Evolutionary conservation across 2,113 vertebrate genomes (phyloP), one percentile per base, ranked within the genome.

Genomic region (Chaetodon auriga): DNA sequence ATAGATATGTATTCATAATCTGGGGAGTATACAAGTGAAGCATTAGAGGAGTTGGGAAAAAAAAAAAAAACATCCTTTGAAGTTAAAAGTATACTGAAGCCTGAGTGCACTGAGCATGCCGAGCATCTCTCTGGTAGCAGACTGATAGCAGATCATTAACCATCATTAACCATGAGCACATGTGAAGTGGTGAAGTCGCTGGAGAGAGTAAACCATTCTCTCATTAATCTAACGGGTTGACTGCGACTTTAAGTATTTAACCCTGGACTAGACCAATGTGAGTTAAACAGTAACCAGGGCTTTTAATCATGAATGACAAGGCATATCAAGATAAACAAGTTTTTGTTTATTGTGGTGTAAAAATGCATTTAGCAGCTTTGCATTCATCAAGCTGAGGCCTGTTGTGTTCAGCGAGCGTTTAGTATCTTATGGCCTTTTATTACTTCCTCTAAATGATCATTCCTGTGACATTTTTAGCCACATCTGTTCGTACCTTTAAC

Each of bases 161-260:
- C 55, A 82, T 73, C 62, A 69, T 81, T 73, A 89, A 80, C 61
- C 55, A 57, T 46, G 70, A 71, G 43, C 19, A 74, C 46, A 83
- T 45, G n/a, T 36, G 3, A 15, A 19, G 6, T 7, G 8, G 6
- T 7, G 8, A 68, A n/a, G 9, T 14, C 25, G 36, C 19, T 3
- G 13, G 5, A 48, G 61, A 7, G 61, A 62, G 64, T 21, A 2
- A 15, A 4, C 13, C 16, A 16, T 16, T 75, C 68, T 43, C 15
- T 1, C 16, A 51, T 86, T 0, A 58, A 9, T 61, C 18, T 57
- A 18, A 0, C 21, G 7, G 10, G 2, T 0, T 36, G 23, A 61
- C 1, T 8, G 1, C 21, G 16, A 51, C 36, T 21, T 62, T 48
- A 62, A 58, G 25, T 45, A 70, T 73, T 73, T 30, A 25, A 65